Conservation (phyloP, 2,888 invertebrate genomes). For the Onchidella celtica region DNA sequence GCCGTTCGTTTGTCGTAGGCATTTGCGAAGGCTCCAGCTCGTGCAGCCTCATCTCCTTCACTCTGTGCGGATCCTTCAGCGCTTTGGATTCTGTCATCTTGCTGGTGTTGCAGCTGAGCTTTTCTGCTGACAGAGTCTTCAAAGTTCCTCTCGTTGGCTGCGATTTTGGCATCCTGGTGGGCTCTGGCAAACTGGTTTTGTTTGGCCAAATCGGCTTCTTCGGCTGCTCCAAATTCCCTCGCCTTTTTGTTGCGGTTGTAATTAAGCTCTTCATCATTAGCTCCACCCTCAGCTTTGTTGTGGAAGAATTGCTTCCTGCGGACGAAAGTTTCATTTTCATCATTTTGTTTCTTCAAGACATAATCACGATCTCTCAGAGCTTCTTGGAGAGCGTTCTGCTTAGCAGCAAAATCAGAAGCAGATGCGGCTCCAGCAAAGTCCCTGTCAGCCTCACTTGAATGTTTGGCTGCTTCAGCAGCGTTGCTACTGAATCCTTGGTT, state of each 20-base stretch:
- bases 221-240: slow-evolving; percentile 50
- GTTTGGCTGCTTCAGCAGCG: slow-evolving; percentile 51
- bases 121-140: slow-evolving; percentile 38
- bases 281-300: slow-evolving; percentile 52
- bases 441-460: slow-evolving; percentile 46
- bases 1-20: slow-evolving; percentile 36
- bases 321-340: slow-evolving; percentile 48
- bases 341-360: slow-evolving; percentile 42
- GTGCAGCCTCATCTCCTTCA: slow-evolving; percentile 33
- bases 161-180: slow-evolving; percentile 48
- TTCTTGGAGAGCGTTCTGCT: slow-evolving; percentile 47
- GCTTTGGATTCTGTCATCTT: slow-evolving; percentile 8
- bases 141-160: slow-evolving; percentile 42
- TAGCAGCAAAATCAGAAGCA: slow-evolving; percentile 46
- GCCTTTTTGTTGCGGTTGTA: slow-evolving; percentile 51
- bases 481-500: slow-evolving; percentile 51
- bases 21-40: slow-evolving; percentile 25
- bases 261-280: slow-evolving; percentile 51
- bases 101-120: slow-evolving; percentile 34
- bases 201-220: slow-evolving; percentile 49
- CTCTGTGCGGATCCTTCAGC: slow-evolving; percentile 24
- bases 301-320: slow-evolving; percentile 53
- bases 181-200: slow-evolving; percentile 48
- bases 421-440: slow-evolving; percentile 49
- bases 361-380: slow-evolving; percentile 50